phyloP scores from a whole-genome alignment of 64 coral and sea anemone species.

The Astreopora myriophthalma region DNA sequence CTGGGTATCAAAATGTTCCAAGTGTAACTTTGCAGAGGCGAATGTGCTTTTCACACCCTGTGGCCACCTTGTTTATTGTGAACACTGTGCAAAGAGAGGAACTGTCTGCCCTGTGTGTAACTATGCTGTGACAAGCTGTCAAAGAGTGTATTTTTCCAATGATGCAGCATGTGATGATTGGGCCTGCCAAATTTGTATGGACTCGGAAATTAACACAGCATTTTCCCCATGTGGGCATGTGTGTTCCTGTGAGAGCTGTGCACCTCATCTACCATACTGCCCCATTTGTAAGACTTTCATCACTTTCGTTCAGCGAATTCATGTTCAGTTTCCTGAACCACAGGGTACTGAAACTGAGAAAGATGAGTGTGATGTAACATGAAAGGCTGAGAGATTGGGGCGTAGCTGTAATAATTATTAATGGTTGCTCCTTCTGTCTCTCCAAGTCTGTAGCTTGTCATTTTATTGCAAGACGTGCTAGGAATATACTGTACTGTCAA shows the following conservation, averaged over 20 bases:
- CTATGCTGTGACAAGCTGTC: conserved; percentile 57
- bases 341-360: background rate
- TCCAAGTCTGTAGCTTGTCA: no score
- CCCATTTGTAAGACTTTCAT: conserved; percentile 93
- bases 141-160: conserved; percentile 87
- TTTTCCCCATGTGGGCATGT: conserved; percentile 96
- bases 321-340: conserved; percentile 74
- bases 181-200: conserved; percentile 99
- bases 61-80: conserved; percentile 87
- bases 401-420: background rate
- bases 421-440: no score
- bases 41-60: conserved; percentile 89
- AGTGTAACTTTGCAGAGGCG: conserved; percentile 74
- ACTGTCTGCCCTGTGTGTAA: conserved; percentile 76
- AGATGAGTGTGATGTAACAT: background rate
- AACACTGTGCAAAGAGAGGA: conserved; percentile 60
- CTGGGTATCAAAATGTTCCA: conserved; percentile 79
- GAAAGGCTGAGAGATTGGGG: background rate
- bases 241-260: conserved; percentile 82
- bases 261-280: conserved; percentile 83
- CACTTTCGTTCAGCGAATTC: conserved; percentile 92
- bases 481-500: no score
- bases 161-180: conserved; percentile 79
- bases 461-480: no score
- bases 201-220: conserved; percentile 86